Conservation (phyloP, 23 tunicate species). For the Ascidia mentula region DNA sequence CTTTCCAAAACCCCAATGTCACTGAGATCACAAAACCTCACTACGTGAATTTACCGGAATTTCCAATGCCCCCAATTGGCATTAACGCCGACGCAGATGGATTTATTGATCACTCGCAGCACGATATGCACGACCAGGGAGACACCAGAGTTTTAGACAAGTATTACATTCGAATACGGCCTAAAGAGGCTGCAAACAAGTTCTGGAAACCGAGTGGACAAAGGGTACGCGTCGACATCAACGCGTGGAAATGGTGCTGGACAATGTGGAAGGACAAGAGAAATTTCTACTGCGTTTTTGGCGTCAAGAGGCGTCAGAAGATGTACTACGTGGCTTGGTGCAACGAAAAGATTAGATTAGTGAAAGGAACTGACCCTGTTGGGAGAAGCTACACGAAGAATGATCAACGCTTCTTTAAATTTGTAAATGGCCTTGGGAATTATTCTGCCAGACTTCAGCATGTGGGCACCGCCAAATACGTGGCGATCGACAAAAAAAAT, state of each 20-base stretch:
- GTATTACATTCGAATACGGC: background rate
- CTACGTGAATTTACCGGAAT: background rate
- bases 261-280: background rate
- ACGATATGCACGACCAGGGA: background rate
- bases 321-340: conserved; percentile 2
- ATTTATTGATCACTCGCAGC: background rate
- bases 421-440: background rate
- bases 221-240: background rate
- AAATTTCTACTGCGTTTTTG: background rate
- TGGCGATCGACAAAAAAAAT: background rate
- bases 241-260: background rate
- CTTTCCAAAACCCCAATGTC: background rate
- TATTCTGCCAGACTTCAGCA: background rate
- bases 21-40: background rate
- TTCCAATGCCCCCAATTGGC: no score
- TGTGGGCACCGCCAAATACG: background rate
- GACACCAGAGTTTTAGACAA: background rate
- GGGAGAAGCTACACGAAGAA: background rate
- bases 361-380: background rate
- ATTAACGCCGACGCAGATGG: background rate
- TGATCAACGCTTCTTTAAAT: background rate
- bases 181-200: background rate
- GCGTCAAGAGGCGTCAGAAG: background rate
- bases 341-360: background rate
- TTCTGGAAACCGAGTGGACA: background rate